Conservation (phyloP, 2,888 invertebrate genomes). For the Eurois occulta region DNA sequence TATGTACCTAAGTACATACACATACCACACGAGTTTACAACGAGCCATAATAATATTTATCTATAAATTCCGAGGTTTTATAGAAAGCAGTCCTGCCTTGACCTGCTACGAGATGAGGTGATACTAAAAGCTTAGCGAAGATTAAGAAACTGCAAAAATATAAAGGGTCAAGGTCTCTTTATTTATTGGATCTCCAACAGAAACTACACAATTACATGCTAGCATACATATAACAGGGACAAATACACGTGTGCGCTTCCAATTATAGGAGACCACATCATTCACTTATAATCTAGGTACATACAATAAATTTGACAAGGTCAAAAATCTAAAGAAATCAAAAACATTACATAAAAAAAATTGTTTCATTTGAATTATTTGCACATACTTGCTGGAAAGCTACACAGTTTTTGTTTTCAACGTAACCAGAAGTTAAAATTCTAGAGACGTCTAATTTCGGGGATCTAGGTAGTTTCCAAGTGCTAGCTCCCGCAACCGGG, state of each 20-base stretch:
- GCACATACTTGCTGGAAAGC: background rate
- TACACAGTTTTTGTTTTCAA: no score
- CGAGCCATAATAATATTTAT: slow-evolving; percentile 31
- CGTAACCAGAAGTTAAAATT: background rate
- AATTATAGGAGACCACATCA: no score
- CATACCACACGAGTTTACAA: slow-evolving; percentile 29
- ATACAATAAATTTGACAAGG: no score
- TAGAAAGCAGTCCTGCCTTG: slow-evolving; percentile 69
- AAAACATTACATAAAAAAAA: no score
- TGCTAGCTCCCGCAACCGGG: background rate
- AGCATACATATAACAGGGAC: no score
- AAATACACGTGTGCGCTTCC: no score
- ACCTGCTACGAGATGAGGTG: slow-evolving; percentile 47
- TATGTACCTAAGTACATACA: background rate
- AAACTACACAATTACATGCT: no score
- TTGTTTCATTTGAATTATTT: no score
- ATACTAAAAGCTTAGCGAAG: slow-evolving; percentile 23
- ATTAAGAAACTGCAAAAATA: slow-evolving; percentile 19
- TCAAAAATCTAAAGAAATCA: no score
- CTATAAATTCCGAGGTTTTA: slow-evolving; percentile 26
- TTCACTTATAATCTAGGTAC: no score
- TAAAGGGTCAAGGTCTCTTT: slow-evolving; percentile 7
- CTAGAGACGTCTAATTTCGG: background rate
- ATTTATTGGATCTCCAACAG: no score
- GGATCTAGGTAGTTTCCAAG: background rate